A percentile compares a stretch with the other conserved stretches of the same genome.
Evolutionary conservation across 2,797 vertebrate species (phyloP).

Genomic region (Neosalanx taihuensis): DNA sequence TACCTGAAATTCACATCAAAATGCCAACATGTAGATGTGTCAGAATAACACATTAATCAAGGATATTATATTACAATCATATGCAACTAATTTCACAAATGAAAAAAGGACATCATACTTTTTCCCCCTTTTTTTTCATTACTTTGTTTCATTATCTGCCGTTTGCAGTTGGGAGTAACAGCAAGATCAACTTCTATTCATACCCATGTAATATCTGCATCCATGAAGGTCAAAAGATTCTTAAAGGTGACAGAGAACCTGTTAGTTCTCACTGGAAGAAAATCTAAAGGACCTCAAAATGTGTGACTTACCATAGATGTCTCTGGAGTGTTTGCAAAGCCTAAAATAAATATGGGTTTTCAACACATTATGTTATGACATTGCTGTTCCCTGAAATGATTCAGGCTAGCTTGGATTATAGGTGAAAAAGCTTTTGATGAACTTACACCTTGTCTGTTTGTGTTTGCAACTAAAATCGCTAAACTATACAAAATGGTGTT

Average conservation of each 20-base stretch:
- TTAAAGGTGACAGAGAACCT: not conserved
- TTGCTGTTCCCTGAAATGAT: not conserved
- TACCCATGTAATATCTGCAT: not conserved
- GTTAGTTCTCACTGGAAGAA: not conserved
- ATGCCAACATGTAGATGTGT: too few species aligned
- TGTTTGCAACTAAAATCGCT: conserved; percentile 1
- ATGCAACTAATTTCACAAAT: too few species aligned
- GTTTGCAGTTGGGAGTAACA: not conserved
- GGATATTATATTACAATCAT: too few species aligned
- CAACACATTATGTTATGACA: not conserved
- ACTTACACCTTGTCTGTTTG: not conserved
- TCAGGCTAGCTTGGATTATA: not conserved
- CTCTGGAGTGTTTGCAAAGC: not conserved
- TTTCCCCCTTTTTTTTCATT: too few species aligned
- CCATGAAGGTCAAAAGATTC: not conserved
- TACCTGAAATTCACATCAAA: too few species aligned
- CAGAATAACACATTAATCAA: too few species aligned
- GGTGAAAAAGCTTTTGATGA: conserved; percentile 4
- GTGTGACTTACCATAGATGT: not conserved
- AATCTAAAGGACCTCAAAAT: not conserved
- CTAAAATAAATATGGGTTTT: not conserved
- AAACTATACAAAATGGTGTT: not conserved
- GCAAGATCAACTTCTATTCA: not conserved
- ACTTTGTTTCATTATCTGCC: too few species aligned
- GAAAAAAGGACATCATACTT: too few species aligned